phyloP scores from a whole-genome alignment of 2,888 invertebrate species.

The Xanthostigma xanthostigma region DNA sequence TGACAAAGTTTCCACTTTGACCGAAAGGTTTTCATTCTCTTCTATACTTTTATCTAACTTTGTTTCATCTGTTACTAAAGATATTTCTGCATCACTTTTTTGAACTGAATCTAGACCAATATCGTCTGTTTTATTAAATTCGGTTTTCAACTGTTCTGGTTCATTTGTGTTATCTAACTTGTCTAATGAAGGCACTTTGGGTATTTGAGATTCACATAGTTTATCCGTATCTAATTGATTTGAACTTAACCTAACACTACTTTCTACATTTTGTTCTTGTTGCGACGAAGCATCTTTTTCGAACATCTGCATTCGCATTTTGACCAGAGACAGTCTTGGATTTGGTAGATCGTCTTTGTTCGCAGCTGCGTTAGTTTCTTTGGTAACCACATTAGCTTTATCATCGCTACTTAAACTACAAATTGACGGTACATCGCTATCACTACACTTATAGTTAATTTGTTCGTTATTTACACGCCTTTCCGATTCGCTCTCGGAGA shows the following conservation, averaged over 20 bases:
- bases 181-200: not conserved
- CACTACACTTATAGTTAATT: slow-evolving; percentile 2
- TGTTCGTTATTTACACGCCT: slow-evolving; percentile 1
- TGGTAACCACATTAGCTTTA: slow-evolving; percentile 26
- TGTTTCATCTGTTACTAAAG: slow-evolving; percentile 22
- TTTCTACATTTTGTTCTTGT: too few relatives aligned
- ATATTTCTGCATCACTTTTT: slow-evolving; percentile 27
- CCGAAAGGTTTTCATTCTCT: slow-evolving; percentile 13
- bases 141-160: slow-evolving; percentile 20
- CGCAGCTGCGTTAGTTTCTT: slow-evolving; percentile 21
- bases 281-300: slow-evolving; percentile 16
- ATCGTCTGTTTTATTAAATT: slow-evolving; percentile 30
- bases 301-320: slow-evolving; percentile 27
- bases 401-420: slow-evolving; percentile 12
- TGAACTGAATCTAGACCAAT: slow-evolving; percentile 18
- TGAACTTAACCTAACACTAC: too few relatives aligned
- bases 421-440: slow-evolving; percentile 14
- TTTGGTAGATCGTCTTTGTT: slow-evolving; percentile 12
- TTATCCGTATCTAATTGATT: too few relatives aligned
- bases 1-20: not conserved
- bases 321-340: slow-evolving; percentile 23
- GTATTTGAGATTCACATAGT: too few relatives aligned
- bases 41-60: slow-evolving; percentile 19
- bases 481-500: slow-evolving; percentile 13
- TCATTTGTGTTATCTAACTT: slow-evolving; percentile 2